Conservation (phyloP, 2,797 vertebrate genomes). For the Chelidonichthys spinosus region DNA sequence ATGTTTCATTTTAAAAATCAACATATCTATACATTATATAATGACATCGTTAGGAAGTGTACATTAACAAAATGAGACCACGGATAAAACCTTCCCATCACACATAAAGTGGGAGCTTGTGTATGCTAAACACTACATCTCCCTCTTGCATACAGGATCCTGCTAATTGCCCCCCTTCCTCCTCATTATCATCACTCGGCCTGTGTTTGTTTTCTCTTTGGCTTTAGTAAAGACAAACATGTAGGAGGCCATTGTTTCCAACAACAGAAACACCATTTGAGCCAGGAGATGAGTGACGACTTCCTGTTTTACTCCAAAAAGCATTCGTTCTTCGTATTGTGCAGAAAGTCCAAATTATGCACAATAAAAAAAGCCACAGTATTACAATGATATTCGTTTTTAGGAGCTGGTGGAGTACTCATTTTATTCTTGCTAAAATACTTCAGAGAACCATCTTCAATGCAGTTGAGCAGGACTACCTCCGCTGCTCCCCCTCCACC, state of each 20-base stretch:
- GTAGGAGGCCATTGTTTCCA: too few species aligned
- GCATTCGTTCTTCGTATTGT: neutral
- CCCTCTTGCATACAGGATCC: slow-evolving; percentile 10
- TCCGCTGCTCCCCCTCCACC: slow-evolving; percentile 84
- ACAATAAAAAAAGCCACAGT: too few species aligned
- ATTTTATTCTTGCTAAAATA: neutral
- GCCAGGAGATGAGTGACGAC: slow-evolving; percentile 5
- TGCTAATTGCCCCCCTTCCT: slow-evolving; percentile 2
- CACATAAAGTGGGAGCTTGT: neutral
- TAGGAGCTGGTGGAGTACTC: neutral
- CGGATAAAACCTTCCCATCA: neutral
- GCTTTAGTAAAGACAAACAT: slow-evolving; percentile 10
- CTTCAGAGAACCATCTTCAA: neutral
- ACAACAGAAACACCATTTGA: neutral
- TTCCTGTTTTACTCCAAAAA: slow-evolving; percentile 4
- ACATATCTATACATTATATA: neutral
- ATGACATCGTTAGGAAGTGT: neutral
- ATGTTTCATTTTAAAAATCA: neutral
- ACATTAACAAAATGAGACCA: neutral
- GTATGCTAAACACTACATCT: neutral
- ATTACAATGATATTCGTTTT: neutral
- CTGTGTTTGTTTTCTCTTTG: slow-evolving; percentile 11
- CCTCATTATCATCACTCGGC: neutral
- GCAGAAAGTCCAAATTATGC: neutral
- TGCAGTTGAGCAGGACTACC: slow-evolving; percentile 40